phyloP scores from a whole-genome alignment of 1,140 invertebrate species.

The Nasonia longicornis region DNA sequence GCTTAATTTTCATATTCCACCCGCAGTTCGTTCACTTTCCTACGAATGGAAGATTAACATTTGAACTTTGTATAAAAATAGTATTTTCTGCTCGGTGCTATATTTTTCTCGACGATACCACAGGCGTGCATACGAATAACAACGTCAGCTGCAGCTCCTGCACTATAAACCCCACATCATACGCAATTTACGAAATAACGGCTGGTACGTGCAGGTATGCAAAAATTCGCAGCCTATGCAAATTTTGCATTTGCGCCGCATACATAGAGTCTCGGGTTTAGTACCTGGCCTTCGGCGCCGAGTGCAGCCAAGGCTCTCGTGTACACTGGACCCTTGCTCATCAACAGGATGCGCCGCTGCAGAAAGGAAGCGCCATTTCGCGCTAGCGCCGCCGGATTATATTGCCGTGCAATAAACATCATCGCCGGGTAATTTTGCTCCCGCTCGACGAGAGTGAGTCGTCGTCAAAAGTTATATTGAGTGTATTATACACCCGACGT shows the following conservation, averaged over 20 bases:
- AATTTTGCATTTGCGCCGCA: neutral
- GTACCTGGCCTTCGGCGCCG: neutral
- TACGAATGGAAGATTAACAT: no score
- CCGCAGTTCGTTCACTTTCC: neutral
- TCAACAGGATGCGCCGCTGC: constrained; percentile 47
- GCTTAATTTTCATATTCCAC: neutral
- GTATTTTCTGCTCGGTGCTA: no score
- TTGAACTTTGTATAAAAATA: no score
- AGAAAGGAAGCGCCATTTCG: constrained; percentile 47
- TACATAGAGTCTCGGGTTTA: neutral
- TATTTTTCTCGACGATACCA: no score
- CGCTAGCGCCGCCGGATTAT: constrained; percentile 21
- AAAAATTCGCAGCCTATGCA: neutral
- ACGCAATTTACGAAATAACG: neutral
- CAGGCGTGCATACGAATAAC: neutral
- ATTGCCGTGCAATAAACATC: constrained; percentile 47
- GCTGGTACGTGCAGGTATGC: neutral
- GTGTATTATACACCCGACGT: neutral
- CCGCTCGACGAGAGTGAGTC: neutral
- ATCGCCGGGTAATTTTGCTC: constrained; percentile 44
- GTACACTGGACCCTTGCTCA: constrained; percentile 46
- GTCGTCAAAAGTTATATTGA: neutral
- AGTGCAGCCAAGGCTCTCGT: neutral
- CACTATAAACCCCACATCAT: no score
- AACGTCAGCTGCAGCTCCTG: neutral